These are phyloP conservation scores for Candoia aspera DNA, from an alignment of 2,113 vertebrate species.

Conservation along the genomic window DNA sequence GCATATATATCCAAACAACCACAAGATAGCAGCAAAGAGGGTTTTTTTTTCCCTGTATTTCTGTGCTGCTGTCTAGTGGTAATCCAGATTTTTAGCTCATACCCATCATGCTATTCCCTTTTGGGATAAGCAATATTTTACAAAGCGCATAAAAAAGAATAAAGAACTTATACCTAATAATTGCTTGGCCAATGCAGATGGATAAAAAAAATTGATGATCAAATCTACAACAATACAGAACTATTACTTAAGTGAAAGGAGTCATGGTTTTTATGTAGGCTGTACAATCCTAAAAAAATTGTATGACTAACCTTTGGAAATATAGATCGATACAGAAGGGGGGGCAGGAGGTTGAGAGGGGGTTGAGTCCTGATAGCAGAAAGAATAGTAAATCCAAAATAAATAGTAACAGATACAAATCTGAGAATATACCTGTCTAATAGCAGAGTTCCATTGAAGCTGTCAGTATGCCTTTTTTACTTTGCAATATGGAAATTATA, in stretches of 20 bases:
- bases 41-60: no score
- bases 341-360: neutral
- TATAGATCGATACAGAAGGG: neutral
- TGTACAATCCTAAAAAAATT: neutral
- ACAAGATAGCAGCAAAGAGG: no score
- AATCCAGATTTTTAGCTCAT: neutral
- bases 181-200: neutral
- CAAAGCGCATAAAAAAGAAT: neutral
- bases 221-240: neutral
- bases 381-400: neutral
- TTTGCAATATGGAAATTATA: slow-evolving; percentile 6
- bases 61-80: no score
- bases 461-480: neutral
- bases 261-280: slow-evolving; percentile 3
- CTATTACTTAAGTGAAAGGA: neutral
- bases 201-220: neutral
- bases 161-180: neutral
- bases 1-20: neutral
- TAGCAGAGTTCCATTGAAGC: neutral
- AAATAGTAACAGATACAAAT: neutral
- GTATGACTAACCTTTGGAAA: neutral
- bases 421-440: slow-evolving; percentile 4
- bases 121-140: neutral
- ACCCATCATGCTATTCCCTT: neutral
- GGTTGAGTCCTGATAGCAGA: neutral